phyloP scores from a whole-genome alignment of 2,888 invertebrate species.

The Morpho deidamia region DNA sequence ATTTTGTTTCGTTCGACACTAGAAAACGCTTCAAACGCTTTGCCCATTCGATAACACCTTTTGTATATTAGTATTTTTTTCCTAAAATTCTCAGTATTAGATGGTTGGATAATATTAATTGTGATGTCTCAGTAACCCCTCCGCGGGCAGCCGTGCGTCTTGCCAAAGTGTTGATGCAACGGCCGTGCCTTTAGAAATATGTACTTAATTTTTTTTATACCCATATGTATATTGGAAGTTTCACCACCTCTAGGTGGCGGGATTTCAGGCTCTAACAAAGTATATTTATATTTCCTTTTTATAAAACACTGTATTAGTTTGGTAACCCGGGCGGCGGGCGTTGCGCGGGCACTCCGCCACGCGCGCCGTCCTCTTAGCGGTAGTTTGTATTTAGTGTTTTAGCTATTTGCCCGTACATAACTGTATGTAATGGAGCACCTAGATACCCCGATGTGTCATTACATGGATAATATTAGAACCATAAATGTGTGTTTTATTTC shows the following conservation, averaged over 20 bases:
- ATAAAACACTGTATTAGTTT: conserved; percentile 34
- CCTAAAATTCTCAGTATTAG: conserved; percentile 67
- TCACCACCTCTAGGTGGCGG: conserved; percentile 6
- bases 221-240: conserved; percentile 30
- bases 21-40: conserved; percentile 32
- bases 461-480: conserved; percentile 73
- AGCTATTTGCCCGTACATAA: conserved; percentile 58
- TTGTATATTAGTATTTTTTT: conserved; percentile 70
- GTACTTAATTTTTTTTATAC: conserved; percentile 63
- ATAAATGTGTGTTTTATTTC: conserved; percentile 74
- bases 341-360: conserved; percentile 19
- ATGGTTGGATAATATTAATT: conserved; percentile 53
- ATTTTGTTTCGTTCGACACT: conserved; percentile 6
- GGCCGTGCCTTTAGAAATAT: conserved; percentile 35
- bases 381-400: conserved; percentile 62
- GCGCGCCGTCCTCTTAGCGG: conserved; percentile 42
- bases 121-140: conserved; percentile 53
- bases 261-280: conserved; percentile 27
- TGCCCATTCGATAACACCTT: conserved; percentile 49
- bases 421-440: conserved; percentile 66
- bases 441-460: conserved; percentile 71
- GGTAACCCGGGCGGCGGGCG: conserved; percentile 32
- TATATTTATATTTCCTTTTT: conserved; percentile 38
- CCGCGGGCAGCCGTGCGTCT: conserved; percentile 52
- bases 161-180: conserved; percentile 55